These are phyloP conservation scores for Phycodurus eques DNA, from an alignment of 2,113 vertebrate species.

Conservation along the genomic window DNA sequence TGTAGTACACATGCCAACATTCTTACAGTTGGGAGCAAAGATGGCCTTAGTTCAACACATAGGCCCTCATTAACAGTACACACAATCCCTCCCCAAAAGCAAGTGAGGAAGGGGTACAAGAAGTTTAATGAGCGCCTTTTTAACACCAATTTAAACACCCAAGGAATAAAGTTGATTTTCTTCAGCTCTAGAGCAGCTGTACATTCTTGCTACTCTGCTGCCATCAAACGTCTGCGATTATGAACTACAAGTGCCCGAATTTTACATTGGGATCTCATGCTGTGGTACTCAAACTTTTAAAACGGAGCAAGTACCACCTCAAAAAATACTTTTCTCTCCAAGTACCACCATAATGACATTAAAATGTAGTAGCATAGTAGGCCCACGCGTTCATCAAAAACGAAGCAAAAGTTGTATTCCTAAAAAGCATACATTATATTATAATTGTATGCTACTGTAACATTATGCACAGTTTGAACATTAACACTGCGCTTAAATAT, in stretches of 20 bases:
- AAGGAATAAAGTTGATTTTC: conserved; percentile 64
- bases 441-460: background rate
- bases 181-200: conserved; percentile 7
- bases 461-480: no score
- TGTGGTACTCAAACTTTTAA: background rate
- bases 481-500: background rate
- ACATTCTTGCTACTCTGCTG: conserved; percentile 52
- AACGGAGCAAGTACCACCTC: background rate
- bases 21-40: conserved; percentile 67
- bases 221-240: conserved; percentile 54
- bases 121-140: conserved; percentile 41
- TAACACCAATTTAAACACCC: conserved; percentile 51
- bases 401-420: no score
- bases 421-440: background rate
- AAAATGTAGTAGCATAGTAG: background rate
- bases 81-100: conserved; percentile 52
- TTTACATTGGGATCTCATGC: background rate
- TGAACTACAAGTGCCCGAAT: background rate
- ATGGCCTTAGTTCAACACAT: conserved; percentile 65
- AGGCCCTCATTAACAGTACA: conserved; percentile 62
- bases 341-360: background rate
- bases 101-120: conserved; percentile 18
- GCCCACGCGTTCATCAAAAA: background rate
- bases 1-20: conserved; percentile 73
- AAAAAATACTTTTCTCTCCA: background rate